Percentiles rank a stretch among this genome's conserved stretches.
Evolutionary conservation across 2,888 invertebrate genomes (phyloP).

Genomic region (Salpingus planirostris): DNA sequence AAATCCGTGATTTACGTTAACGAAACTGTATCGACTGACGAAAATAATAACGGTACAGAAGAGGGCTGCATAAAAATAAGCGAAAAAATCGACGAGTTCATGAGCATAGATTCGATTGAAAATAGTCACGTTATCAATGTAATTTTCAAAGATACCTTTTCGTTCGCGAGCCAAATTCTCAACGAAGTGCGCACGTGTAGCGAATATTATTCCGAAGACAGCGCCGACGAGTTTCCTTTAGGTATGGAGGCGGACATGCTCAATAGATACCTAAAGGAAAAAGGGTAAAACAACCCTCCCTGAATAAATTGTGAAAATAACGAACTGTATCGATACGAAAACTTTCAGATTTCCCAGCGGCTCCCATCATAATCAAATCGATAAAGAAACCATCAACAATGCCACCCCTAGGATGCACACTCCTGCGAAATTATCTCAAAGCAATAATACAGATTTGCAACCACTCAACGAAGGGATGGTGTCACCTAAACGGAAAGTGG

Average conservation of each 20-base stretch:
- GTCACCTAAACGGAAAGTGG: slow-evolving; percentile 37
- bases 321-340: too few species aligned
- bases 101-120: slow-evolving; percentile 31
- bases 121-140: slow-evolving; percentile 34
- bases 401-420: slow-evolving; percentile 30
- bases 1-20: slow-evolving; percentile 39
- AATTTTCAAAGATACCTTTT: slow-evolving; percentile 36
- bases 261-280: slow-evolving; percentile 23
- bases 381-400: slow-evolving; percentile 21
- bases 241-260: slow-evolving; percentile 39
- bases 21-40: slow-evolving; percentile 14
- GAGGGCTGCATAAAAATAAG: slow-evolving; percentile 23
- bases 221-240: slow-evolving; percentile 36
- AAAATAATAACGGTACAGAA: slow-evolving; percentile 11
- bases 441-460: slow-evolving; percentile 21
- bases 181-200: slow-evolving; percentile 32
- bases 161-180: slow-evolving; percentile 35
- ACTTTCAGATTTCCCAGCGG: slow-evolving; percentile 45
- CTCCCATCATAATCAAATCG: slow-evolving; percentile 35
- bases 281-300: too few species aligned
- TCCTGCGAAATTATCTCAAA: slow-evolving; percentile 28
- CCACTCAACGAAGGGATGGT: slow-evolving; percentile 39
- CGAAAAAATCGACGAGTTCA: slow-evolving; percentile 35
- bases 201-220: slow-evolving; percentile 26
- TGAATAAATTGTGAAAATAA: too few species aligned